phyloP scores from a whole-genome alignment of 2,113 vertebrate species.

The Grus americana region DNA sequence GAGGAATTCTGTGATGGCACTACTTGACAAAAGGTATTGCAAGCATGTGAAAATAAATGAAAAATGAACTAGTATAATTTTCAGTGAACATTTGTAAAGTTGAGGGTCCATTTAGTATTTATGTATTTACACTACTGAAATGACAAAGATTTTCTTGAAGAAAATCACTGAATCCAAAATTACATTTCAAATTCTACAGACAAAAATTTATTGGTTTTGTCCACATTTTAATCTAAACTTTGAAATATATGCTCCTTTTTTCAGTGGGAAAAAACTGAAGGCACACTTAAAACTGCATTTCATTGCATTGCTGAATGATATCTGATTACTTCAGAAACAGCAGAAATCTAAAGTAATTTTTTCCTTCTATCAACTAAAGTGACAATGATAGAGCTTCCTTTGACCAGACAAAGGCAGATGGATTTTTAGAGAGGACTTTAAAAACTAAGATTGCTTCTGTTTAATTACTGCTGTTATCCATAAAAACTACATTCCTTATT shows the following conservation, averaged over 20 bases:
- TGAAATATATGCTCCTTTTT: neutral
- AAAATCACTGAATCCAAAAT: neutral
- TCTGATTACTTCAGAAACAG: neutral
- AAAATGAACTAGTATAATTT: neutral
- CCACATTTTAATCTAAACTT: neutral
- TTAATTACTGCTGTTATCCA: neutral
- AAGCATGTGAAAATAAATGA: neutral
- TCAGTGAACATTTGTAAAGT: neutral
- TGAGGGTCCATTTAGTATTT: neutral
- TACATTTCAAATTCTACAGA: neutral
- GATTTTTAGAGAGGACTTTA: neutral
- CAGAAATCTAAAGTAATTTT: neutral
- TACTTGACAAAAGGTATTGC: neutral
- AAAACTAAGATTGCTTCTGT: neutral
- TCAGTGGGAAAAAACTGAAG: neutral
- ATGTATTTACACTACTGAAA: neutral
- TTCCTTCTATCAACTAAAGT: neutral
- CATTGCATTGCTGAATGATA: neutral
- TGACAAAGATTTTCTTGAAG: neutral
- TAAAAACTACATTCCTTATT: neutral
- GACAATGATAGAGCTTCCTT: neutral
- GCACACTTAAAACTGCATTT: neutral
- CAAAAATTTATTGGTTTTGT: neutral
- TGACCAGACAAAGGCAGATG: neutral
- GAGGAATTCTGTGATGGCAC: neutral